Evolutionary conservation across 2,797 vertebrate genomes (phyloP).

Genomic region (Girardinus metallicus): DNA sequence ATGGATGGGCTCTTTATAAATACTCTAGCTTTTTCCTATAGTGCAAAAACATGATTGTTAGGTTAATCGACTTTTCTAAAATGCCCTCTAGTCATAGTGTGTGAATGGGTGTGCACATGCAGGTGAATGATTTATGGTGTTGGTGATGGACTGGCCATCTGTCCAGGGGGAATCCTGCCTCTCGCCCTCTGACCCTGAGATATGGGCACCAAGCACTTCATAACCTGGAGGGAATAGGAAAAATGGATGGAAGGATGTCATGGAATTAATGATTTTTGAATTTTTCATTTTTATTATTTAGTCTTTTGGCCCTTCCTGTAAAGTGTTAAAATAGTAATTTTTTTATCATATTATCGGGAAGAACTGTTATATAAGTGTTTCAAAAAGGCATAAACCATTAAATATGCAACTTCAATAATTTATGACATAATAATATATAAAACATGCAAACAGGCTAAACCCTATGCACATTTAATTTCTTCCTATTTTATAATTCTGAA

Average conservation of each 20-base stretch:
- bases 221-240: not conserved
- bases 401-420: too few relatives aligned
- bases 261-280: not conserved
- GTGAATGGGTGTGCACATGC: not conserved
- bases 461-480: too few relatives aligned
- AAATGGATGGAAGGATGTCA: not conserved
- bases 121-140: not conserved
- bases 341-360: not conserved
- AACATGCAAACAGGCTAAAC: too few relatives aligned
- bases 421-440: too few relatives aligned
- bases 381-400: too few relatives aligned
- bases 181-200: not conserved
- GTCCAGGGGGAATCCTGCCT: too few relatives aligned
- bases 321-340: conserved; percentile 22
- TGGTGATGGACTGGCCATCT: too few relatives aligned
- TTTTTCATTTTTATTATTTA: not conserved
- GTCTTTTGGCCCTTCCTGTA: not conserved
- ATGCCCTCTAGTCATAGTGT: too few relatives aligned
- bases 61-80: too few relatives aligned
- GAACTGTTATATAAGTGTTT: too few relatives aligned
- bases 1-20: not conserved
- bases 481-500: conserved; percentile 44
- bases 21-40: not conserved
- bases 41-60: not conserved
- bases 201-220: not conserved